phyloP scores from a whole-genome alignment of 2,888 invertebrate species.

The Plagodis pulveraria region DNA sequence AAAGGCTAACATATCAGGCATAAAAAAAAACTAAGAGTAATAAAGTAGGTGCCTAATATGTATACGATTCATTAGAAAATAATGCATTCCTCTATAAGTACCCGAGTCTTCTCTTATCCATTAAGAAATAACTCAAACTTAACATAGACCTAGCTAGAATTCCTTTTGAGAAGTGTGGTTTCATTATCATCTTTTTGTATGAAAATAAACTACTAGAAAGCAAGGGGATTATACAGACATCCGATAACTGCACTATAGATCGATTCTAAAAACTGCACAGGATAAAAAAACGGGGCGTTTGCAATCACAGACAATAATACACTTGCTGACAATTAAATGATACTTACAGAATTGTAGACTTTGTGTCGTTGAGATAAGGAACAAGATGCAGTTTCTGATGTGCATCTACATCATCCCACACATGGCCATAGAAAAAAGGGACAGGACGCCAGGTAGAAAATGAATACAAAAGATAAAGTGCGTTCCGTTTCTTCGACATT shows the following conservation, averaged over 20 bases:
- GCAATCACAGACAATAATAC: constrained; percentile 48
- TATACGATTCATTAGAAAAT: too few species aligned
- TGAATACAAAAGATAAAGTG: constrained; percentile 72
- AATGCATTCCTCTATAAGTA: too few species aligned
- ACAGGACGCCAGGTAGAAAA: constrained; percentile 76
- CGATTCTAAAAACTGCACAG: constrained; percentile 50
- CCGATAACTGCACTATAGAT: constrained; percentile 25
- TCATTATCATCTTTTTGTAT: constrained; percentile 1
- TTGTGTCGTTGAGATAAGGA: constrained; percentile 41
- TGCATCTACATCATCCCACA: constrained; percentile 43
- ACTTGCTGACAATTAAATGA: constrained; percentile 42
- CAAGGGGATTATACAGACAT: constrained; percentile 19
- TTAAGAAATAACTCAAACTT: too few species aligned
- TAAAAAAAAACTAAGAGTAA: too few species aligned
- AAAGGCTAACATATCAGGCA: too few species aligned
- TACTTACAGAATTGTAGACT: constrained; percentile 38
- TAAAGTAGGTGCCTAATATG: too few species aligned
- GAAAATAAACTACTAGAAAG: constrained; percentile 21
- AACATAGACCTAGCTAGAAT: too few species aligned
- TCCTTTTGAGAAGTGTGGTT: too few species aligned
- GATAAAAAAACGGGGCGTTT: constrained; percentile 44
- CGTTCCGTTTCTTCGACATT: constrained; percentile 48
- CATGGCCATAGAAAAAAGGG: constrained; percentile 68
- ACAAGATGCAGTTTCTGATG: constrained; percentile 12
- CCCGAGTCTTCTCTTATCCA: too few species aligned